Conservation (phyloP, 2,888 invertebrate genomes). For the Pseudococcus longispinus region DNA sequence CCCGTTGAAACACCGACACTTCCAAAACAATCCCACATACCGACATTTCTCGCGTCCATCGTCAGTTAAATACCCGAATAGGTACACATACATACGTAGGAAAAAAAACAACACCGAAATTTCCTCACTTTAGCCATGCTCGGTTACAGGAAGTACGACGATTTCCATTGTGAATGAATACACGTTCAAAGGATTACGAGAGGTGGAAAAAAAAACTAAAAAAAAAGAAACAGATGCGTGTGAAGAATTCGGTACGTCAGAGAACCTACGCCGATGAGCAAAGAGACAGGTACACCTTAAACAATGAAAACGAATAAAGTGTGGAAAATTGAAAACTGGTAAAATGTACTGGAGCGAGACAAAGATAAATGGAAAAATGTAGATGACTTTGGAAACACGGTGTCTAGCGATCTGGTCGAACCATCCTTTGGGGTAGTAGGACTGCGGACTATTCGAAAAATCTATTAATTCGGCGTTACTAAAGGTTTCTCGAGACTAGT, state of each 20-base stretch:
- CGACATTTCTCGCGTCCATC: not conserved
- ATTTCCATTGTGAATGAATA: conserved; percentile 24
- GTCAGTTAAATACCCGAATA: not conserved
- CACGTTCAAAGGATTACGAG: not conserved
- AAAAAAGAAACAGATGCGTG: not conserved
- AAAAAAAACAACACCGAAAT: not conserved
- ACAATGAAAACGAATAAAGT: conserved; percentile 43
- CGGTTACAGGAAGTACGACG: conserved; percentile 26
- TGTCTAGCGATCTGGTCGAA: not conserved
- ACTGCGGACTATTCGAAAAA: not conserved
- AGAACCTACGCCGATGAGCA: conserved; percentile 40
- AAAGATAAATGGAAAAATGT: conserved; percentile 54
- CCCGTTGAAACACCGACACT: not conserved
- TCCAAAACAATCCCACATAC: not conserved
- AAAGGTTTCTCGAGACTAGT: not conserved
- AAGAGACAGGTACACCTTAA: conserved; percentile 46
- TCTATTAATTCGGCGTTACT: conserved; percentile 13
- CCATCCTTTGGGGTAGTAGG: not conserved
- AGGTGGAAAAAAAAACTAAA: not conserved
- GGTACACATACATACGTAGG: not conserved
- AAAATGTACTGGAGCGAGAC: conserved; percentile 50
- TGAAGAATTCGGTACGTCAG: conserved; percentile 29
- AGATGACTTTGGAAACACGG: conserved; percentile 6
- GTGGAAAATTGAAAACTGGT: conserved; percentile 53
- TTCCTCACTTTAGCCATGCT: conserved; percentile 2